These are phyloP conservation scores for Toxotes chatareus DNA, from an alignment of 2,113 vertebrate genomes.

Conservation along the genomic window DNA sequence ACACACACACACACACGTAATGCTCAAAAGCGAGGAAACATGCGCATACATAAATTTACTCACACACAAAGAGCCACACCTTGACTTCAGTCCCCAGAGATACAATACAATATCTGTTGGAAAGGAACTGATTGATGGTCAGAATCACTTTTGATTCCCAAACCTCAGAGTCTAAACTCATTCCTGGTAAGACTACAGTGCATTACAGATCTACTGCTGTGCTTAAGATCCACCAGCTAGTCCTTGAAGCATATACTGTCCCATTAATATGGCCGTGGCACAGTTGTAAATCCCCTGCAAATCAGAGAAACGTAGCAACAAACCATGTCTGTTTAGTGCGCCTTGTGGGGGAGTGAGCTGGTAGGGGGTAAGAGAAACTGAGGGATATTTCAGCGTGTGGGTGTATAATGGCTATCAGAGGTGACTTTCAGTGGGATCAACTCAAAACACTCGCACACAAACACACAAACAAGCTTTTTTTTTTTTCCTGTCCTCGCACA, in stretches of 20 bases:
- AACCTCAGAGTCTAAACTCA: conserved; percentile 37
- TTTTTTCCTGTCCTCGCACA: conserved; percentile 25
- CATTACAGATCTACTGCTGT: conserved; percentile 61
- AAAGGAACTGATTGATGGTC: conserved; percentile 37
- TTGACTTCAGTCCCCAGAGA: conserved; percentile 12
- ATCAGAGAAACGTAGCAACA: conserved; percentile 72
- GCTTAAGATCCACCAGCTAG: conserved; percentile 54
- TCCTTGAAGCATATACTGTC: conserved; percentile 55
- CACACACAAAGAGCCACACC: conserved; percentile 31
- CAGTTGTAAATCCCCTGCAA: conserved; percentile 64
- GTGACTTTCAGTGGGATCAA: conserved; percentile 81
- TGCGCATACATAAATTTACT: conserved; percentile 9
- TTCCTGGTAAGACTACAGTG: background rate
- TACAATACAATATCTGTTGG: background rate
- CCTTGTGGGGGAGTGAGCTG: conserved; percentile 73
- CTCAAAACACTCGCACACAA: conserved; percentile 67
- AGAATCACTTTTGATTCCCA: conserved; percentile 52
- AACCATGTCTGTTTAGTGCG: conserved; percentile 64
- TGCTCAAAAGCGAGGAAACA: conserved; percentile 8
- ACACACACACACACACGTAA: background rate
- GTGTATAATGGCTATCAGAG: conserved; percentile 80
- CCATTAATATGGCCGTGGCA: conserved; percentile 58
- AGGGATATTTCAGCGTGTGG: conserved; percentile 75
- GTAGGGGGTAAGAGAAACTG: conserved; percentile 74
- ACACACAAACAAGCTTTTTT: conserved; percentile 71